Percentiles rank a stretch among this genome's conserved stretches.
These are phyloP conservation scores for Pelmatolapia mariae DNA, from an alignment of 2,113 vertebrate species.

Conservation along the genomic window DNA sequence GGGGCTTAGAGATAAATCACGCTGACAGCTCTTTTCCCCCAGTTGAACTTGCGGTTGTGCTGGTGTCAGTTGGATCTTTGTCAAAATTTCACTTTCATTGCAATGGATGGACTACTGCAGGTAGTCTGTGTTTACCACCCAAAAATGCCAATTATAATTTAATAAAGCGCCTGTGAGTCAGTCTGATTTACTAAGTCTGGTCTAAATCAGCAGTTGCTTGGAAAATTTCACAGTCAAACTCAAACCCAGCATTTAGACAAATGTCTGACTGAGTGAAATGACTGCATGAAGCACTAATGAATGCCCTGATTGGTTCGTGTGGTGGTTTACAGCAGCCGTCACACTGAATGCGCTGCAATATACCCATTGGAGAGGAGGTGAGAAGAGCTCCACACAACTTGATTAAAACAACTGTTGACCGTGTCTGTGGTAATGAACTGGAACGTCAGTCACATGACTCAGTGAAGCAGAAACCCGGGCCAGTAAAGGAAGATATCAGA, in stretches of 20 bases:
- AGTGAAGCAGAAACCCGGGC: not conserved
- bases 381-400: constrained; percentile 62
- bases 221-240: constrained; percentile 57
- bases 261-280: constrained; percentile 50
- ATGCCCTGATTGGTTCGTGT: constrained; percentile 38
- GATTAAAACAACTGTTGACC: constrained; percentile 70
- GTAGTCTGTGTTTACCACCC: not conserved
- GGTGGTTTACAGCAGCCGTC: constrained; percentile 56
- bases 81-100: not conserved
- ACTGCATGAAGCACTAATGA: constrained; percentile 47
- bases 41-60: constrained; percentile 54
- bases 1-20: constrained; percentile 56
- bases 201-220: constrained; percentile 9
- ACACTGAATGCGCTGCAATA: constrained; percentile 49
- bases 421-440: constrained; percentile 68
- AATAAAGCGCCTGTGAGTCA: not conserved
- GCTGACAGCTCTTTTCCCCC: constrained; percentile 36
- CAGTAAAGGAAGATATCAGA: not conserved
- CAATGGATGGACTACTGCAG: not conserved
- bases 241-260: constrained; percentile 57
- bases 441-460: constrained; percentile 32
- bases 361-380: constrained; percentile 71
- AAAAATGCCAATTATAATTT: not conserved
- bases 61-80: not conserved
- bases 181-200: constrained; percentile 19